phyloP scores from a whole-genome alignment of 1,140 invertebrate genomes.

The Telenomus remus region DNA sequence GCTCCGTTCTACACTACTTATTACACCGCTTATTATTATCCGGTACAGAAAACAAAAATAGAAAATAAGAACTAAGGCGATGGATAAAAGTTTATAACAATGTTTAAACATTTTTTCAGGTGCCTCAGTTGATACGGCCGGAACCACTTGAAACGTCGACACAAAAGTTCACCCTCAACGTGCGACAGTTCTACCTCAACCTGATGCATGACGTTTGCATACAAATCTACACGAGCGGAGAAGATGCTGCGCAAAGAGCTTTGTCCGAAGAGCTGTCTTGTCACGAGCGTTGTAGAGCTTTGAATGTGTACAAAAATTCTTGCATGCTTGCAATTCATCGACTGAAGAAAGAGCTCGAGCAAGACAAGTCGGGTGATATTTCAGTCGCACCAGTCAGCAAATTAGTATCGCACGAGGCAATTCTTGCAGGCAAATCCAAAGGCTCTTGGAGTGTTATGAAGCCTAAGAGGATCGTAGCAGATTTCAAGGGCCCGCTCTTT shows the following conservation, averaged over 20 bases:
- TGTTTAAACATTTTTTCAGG: constrained; percentile 60
- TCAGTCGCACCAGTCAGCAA: constrained; percentile 60
- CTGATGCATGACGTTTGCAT: constrained; percentile 90
- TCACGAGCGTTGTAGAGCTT: constrained; percentile 85
- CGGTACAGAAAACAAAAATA: constrained; percentile 12
- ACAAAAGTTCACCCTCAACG: constrained; percentile 88
- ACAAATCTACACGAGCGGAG: constrained; percentile 82
- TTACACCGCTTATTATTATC: constrained; percentile 21
- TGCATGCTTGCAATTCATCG: constrained; percentile 87
- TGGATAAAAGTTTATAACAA: too few species aligned
- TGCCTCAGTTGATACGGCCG: constrained; percentile 74
- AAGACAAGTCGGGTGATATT: constrained; percentile 70
- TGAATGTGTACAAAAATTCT: constrained; percentile 89
- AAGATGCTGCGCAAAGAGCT: constrained; percentile 80
- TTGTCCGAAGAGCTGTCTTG: constrained; percentile 86
- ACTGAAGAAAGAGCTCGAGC: constrained; percentile 80
- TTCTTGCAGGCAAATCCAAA: constrained; percentile 80
- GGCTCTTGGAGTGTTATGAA: constrained; percentile 84
- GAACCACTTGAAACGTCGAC: constrained; percentile 82
- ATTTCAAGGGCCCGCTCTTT: constrained; percentile 73
- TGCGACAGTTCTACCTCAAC: constrained; percentile 90
- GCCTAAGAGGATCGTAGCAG: constrained; percentile 71
- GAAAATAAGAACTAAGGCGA: too few species aligned
- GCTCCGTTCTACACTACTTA: constrained; percentile 18
- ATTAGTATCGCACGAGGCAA: constrained; percentile 79